A percentile compares a stretch with the other conserved stretches of the same genome.
Conservation (phyloP, 2,888 invertebrate species). For the Apodemia duryi region DNA sequence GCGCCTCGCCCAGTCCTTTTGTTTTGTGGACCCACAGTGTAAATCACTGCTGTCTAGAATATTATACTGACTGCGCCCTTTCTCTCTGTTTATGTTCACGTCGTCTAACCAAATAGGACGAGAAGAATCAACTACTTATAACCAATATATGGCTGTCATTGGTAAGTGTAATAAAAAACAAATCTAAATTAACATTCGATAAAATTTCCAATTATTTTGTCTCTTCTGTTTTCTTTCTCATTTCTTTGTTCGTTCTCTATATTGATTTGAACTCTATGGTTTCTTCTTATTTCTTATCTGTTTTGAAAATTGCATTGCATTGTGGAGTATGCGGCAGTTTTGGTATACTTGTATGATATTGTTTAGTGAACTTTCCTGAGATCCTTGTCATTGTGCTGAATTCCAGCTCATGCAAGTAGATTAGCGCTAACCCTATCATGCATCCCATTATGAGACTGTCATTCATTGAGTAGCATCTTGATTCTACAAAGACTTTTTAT, state of each 20-base stretch:
- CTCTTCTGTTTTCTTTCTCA: constrained; percentile 51
- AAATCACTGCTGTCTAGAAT: constrained; percentile 63
- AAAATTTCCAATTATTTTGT: constrained; percentile 65
- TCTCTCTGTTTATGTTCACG: constrained; percentile 85
- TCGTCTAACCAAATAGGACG: constrained; percentile 89
- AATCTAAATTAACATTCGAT: constrained; percentile 74
- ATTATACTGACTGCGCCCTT: constrained; percentile 78
- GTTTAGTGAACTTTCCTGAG: constrained; percentile 49
- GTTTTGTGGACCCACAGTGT: constrained; percentile 60
- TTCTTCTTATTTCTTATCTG: constrained; percentile 53
- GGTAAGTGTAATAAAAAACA: constrained; percentile 87
- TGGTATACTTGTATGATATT: constrained; percentile 49
- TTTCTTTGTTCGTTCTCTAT: constrained; percentile 44
- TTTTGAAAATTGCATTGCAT: constrained; percentile 70
- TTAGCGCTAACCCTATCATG: constrained; percentile 63
- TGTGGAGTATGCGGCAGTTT: constrained; percentile 77
- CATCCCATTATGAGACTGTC: constrained; percentile 54
- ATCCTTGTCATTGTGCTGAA: constrained; percentile 46
- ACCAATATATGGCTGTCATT: constrained; percentile 97
- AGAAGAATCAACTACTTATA: constrained; percentile 97
- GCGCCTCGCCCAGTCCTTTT: constrained; percentile 51
- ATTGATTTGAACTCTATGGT: constrained; percentile 47
- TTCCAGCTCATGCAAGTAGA: constrained; percentile 52
- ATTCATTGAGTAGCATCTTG: constrained; percentile 35
- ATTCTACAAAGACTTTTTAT: constrained; percentile 27